Conservation (phyloP, 2,888 invertebrate species). For the Cryptocephalus moraei region DNA sequence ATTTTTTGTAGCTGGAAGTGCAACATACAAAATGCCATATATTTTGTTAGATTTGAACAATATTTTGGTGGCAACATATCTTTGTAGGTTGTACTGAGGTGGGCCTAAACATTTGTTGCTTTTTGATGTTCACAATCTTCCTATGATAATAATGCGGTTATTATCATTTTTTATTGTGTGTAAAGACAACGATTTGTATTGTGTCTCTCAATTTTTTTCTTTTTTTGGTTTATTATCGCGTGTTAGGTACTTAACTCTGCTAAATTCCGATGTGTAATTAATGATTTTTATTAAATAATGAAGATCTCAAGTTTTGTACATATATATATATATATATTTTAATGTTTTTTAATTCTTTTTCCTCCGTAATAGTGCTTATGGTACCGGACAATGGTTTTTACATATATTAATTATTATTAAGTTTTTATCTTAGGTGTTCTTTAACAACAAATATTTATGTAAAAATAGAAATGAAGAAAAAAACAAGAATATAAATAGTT, state of each 20-base stretch:
- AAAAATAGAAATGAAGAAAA: constrained; percentile 24
- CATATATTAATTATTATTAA: constrained; percentile 18
- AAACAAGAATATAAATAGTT: constrained; percentile 3
- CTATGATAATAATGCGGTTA: too few relatives aligned
- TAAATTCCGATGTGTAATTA: constrained; percentile 17
- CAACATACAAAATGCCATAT: too few relatives aligned
- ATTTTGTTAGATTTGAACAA: too few relatives aligned
- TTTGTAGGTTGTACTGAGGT: too few relatives aligned
- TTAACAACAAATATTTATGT: constrained; percentile 31
- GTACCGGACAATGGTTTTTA: constrained; percentile 36
- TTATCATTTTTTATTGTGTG: too few relatives aligned
- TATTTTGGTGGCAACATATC: too few relatives aligned
- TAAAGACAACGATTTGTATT: constrained; percentile 6
- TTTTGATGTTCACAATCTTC: too few relatives aligned
- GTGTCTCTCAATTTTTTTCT: constrained; percentile 8
- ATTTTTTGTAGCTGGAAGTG: too few relatives aligned
- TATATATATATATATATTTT: too few relatives aligned
- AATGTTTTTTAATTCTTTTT: constrained; percentile 24
- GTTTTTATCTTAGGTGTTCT: constrained; percentile 31
- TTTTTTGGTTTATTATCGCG: constrained; percentile 15
- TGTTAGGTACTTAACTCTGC: constrained; percentile 30
- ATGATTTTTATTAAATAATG: constrained; percentile 14
- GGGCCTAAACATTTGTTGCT: too few relatives aligned
- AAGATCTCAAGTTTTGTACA: constrained; percentile 30
- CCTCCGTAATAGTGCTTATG: constrained; percentile 31